A percentile compares a stretch with the other conserved stretches of the same genome.
Conservation (phyloP, 2,797 vertebrate species). For the Melanotaenia parkinsoni region DNA sequence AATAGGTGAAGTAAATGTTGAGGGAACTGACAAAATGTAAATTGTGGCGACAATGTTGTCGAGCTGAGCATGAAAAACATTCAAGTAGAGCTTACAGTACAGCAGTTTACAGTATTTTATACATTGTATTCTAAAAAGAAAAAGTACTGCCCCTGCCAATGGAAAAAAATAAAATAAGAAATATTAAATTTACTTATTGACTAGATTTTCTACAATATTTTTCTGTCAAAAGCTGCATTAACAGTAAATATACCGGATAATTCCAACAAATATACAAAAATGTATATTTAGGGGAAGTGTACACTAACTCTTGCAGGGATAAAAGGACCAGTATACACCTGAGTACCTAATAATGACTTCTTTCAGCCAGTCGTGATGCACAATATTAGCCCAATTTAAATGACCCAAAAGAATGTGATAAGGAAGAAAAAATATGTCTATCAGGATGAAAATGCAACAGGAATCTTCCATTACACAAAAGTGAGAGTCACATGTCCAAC, state of each 20-base stretch:
- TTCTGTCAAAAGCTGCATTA: slow-evolving; percentile 17
- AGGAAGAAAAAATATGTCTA: slow-evolving; percentile 11
- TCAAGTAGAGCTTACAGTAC: slow-evolving; percentile 35
- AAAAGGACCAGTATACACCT: slow-evolving; percentile 41
- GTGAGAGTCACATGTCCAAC: slow-evolving; percentile 14
- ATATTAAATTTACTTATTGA: slow-evolving; percentile 1
- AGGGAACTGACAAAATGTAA: background rate
- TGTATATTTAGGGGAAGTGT: background rate
- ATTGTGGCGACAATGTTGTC: background rate
- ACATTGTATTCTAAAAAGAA: background rate
- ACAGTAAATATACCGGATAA: background rate
- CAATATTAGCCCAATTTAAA: slow-evolving; percentile 4
- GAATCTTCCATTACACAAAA: slow-evolving; percentile 7
- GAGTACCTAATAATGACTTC: background rate
- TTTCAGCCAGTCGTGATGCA: slow-evolving; percentile 24
- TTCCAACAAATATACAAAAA: slow-evolving; percentile 19
- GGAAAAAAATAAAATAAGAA: slow-evolving; percentile 13
- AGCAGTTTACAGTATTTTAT: slow-evolving; percentile 45
- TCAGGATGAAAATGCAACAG: slow-evolving; percentile 12
- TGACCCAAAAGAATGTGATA: slow-evolving; percentile 10
- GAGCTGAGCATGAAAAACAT: slow-evolving; percentile 1
- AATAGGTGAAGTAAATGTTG: slow-evolving; percentile 5
- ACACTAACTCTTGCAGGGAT: slow-evolving; percentile 12
- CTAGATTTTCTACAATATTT: slow-evolving; percentile 14
- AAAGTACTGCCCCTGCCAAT: slow-evolving; percentile 5